Evolutionary conservation across 2,797 vertebrate species (phyloP), one percentile per base, ranked within the genome.

Genomic region (Sebastes iracundus): DNA sequence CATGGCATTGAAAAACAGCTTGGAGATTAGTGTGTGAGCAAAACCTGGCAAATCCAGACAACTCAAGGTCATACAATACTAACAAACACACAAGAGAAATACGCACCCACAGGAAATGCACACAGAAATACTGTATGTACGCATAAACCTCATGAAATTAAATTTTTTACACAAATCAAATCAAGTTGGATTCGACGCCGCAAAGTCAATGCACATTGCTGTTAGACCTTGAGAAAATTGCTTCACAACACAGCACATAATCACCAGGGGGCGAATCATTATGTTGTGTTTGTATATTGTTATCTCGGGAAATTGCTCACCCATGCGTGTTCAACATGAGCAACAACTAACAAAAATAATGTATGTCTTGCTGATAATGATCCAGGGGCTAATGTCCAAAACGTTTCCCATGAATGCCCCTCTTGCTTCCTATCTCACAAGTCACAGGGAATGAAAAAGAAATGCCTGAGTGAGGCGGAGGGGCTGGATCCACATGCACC

Each of bases 181-280:
- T 87, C 30, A 80, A 67, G 65, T 61, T 52, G 25, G 42, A 66
- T 72, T 82, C 69, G 46, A 66, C 61, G 69, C 52, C 78, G 63
- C 58, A 87, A 85, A 84, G 80, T 77, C 42, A 85, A 80, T 74
- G 32, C 76, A 85, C 16, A 3, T 38, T 58, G 32, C 49, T 35
- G 55, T 79, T 62, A 42, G 49, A 70, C 61, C 68, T 73, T n/a
- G 18, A 72, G 66, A 59, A 42, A 85, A 76, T 55, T 28, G 73
- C 53, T 53, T 72, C 32, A 46, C 60, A 78, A 32, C 22, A 27
- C 42, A 77, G 71, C 25, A 35, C 62, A 35, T 62, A 65, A 75
- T 61, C 42, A 84, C 49, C n/a, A 4, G 10, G 30, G 10, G 4
- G 3, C 38, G n/a, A 63, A 23, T 83, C 2, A 72, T 87, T 71